phyloP scores from a whole-genome alignment of 2,113 vertebrate species.

The Plecotus auritus region DNA sequence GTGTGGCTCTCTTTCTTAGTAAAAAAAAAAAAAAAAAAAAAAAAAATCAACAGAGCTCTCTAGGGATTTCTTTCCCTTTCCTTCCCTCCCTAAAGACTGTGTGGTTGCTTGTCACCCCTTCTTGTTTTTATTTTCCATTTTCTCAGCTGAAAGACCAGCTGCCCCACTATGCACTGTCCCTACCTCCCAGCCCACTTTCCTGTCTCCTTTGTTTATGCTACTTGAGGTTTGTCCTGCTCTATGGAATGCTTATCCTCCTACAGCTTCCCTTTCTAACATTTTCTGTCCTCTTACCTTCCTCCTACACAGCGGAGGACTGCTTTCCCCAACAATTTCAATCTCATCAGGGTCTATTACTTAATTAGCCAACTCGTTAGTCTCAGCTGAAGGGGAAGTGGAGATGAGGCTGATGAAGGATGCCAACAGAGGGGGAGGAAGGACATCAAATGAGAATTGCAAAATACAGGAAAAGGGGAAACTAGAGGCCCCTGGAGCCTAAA shows the following conservation, averaged over 20 bases:
- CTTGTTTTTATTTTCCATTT: background rate
- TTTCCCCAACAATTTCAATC: background rate
- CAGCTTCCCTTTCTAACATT: background rate
- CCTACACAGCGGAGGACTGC: background rate
- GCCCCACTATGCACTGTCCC: background rate
- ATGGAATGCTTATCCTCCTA: background rate
- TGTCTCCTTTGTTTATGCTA: background rate
- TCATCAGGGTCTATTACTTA: background rate
- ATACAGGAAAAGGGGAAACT: background rate
- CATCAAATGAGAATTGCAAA: background rate
- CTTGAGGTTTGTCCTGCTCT: background rate
- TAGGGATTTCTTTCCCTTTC: background rate
- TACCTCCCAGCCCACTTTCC: accelerated
- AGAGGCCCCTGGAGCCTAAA: background rate
- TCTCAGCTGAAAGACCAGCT: background rate
- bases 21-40: background rate
- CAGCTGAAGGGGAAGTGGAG: background rate
- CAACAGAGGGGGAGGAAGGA: background rate
- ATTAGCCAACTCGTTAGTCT: background rate
- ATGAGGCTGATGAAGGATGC: background rate
- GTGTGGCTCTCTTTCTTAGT: background rate
- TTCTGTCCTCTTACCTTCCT: background rate
- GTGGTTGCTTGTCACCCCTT: background rate
- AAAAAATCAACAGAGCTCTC: background rate
- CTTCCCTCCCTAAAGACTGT: background rate